Evolutionary conservation across 1,140 invertebrate species (phyloP).

Genomic region (Neodiprion fabricii): DNA sequence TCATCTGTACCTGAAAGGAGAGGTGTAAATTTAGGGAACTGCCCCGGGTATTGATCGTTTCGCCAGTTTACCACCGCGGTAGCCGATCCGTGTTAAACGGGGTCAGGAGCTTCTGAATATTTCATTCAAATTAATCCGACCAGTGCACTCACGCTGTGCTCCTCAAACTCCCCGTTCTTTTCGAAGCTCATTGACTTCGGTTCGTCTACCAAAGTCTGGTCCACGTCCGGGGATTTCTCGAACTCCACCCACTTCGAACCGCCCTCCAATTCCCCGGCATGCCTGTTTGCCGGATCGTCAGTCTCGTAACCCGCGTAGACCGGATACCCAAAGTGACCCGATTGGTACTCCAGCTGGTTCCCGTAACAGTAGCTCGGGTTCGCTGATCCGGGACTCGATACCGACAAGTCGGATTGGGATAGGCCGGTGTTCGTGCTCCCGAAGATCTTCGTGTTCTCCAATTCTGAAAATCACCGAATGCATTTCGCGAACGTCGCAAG

Average conservation of each 20-base stretch:
- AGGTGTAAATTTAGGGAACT: background rate
- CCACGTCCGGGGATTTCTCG: constrained; percentile 56
- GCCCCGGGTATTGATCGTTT: background rate
- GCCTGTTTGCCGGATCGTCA: constrained; percentile 50
- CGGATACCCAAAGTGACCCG: constrained; percentile 73
- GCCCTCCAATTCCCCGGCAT: constrained; percentile 50
- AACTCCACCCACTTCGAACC: constrained; percentile 60
- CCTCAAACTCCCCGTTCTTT: constrained; percentile 44
- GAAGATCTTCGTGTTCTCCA: constrained; percentile 52
- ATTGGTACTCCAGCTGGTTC: constrained; percentile 78
- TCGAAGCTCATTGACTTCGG: constrained; percentile 48
- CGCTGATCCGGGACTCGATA: constrained; percentile 71
- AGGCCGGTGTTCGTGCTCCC: constrained; percentile 72
- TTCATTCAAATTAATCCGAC: no score
- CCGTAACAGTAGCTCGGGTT: constrained; percentile 78
- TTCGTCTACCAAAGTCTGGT: constrained; percentile 50
- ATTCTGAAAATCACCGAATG: constrained; percentile 39
- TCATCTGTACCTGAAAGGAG: constrained; percentile 12
- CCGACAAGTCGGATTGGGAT: constrained; percentile 77
- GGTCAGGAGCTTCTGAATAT: no score
- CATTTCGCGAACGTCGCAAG: constrained; percentile 5
- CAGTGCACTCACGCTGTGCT: constrained; percentile 5
- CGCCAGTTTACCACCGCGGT: no score
- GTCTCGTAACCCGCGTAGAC: constrained; percentile 63
- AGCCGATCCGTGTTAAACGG: no score